Conservation (phyloP, 1,140 invertebrate species). For the Drosophila parabipectinata region DNA sequence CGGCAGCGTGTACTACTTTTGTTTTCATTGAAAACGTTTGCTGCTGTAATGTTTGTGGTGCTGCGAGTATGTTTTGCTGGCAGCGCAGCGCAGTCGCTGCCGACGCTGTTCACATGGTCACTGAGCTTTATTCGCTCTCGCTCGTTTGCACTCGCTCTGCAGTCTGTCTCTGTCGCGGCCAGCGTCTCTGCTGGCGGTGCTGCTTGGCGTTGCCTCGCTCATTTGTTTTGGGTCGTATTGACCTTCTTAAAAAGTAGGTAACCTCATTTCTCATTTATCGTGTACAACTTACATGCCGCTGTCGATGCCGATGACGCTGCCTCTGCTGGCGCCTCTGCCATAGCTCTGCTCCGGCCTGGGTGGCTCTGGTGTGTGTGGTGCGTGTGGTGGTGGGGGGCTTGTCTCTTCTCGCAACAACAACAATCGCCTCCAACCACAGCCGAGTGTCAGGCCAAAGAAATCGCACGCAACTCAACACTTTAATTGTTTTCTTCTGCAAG, state of each 20-base stretch:
- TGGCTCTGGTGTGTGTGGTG: not conserved
- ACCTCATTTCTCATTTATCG: conserved; percentile 83
- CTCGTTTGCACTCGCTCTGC: conserved; percentile 11
- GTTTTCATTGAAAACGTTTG: conserved; percentile 82
- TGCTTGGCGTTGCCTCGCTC: conserved; percentile 73
- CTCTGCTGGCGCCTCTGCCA: conserved; percentile 7
- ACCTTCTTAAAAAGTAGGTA: conserved; percentile 84
- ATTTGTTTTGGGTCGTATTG: conserved; percentile 82
- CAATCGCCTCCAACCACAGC: not conserved
- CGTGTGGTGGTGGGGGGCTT: conserved; percentile 32
- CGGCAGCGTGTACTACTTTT: conserved; percentile 77
- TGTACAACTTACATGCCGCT: conserved; percentile 81
- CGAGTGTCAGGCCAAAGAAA: conserved; percentile 15
- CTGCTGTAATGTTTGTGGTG: conserved; percentile 78
- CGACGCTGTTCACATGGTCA: conserved; percentile 71
- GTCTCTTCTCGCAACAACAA: conserved; percentile 22
- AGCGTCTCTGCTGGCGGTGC: conserved; percentile 30
- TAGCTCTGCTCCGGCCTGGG: not conserved
- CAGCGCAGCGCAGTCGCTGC: conserved; percentile 33
- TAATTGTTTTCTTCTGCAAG: conserved; percentile 31
- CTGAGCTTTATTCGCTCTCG: conserved; percentile 64
- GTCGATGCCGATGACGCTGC: conserved; percentile 25
- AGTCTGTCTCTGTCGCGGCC: conserved; percentile 8
- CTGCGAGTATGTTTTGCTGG: conserved; percentile 42
- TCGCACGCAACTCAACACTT: conserved; percentile 26